Percentiles rank a stretch among this genome's conserved stretches.
Conservation (phyloP, 2,888 invertebrate species). For the Chirona hameri region DNA sequence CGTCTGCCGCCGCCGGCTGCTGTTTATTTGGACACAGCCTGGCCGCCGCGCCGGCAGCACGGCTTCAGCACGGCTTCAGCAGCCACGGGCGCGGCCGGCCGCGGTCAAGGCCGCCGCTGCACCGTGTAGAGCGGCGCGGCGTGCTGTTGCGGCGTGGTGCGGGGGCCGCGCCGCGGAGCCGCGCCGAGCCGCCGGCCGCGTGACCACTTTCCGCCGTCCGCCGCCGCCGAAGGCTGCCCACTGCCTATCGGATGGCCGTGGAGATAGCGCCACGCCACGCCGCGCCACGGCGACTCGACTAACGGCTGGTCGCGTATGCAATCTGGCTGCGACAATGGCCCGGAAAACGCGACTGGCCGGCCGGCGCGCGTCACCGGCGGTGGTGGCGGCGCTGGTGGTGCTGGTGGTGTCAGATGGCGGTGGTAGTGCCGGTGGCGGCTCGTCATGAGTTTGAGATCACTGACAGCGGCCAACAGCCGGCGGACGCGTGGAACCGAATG, state of each 20-base stretch:
- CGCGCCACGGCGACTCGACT: neutral
- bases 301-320: neutral
- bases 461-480: too few species aligned
- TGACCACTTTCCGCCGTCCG: neutral
- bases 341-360: neutral
- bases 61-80: neutral
- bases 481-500: too few species aligned
- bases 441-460: neutral
- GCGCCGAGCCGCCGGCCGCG: neutral
- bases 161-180: neutral
- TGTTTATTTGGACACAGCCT: neutral
- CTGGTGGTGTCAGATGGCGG: too few species aligned
- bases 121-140: too few species aligned
- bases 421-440: neutral
- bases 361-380: neutral
- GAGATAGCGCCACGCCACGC: neutral
- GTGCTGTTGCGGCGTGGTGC: too few species aligned
- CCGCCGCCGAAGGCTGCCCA: too few species aligned
- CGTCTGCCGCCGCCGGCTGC: neutral
- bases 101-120: neutral
- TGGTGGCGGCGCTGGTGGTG: too few species aligned
- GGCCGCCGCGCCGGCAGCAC: neutral
- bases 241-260: neutral
- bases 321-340: neutral
- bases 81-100: neutral